A percentile compares a stretch with the other conserved stretches of the same genome.
These are phyloP conservation scores for Oncorhynchus masou DNA, from an alignment of 2,113 vertebrate genomes.

Conservation along the genomic window DNA sequence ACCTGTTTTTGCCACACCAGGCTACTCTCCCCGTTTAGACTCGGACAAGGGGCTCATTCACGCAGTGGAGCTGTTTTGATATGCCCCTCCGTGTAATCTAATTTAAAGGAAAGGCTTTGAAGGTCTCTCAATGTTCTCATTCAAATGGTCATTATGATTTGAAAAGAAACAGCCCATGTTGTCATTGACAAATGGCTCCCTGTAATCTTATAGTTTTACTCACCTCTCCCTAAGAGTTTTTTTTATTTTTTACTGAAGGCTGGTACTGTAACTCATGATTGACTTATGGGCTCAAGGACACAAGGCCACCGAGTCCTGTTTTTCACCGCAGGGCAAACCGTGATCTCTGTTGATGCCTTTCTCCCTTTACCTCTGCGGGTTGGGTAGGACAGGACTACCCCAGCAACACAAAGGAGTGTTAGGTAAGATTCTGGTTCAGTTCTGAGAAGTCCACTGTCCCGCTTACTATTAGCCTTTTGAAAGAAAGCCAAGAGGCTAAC, in stretches of 20 bases:
- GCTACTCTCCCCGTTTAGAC: neutral
- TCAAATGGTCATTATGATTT: neutral
- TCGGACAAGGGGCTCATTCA: no score
- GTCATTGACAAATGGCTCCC: neutral
- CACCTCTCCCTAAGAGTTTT: neutral
- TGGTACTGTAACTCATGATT: neutral
- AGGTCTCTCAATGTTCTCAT: neutral
- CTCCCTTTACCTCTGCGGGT: neutral
- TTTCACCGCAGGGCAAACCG: neutral
- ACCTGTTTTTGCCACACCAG: neutral
- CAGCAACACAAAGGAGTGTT: no score
- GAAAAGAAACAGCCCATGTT: neutral
- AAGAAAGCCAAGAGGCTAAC: conserved; percentile 6
- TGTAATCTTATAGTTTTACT: neutral
- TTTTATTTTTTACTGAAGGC: neutral
- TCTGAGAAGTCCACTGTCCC: no score
- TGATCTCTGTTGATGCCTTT: neutral
- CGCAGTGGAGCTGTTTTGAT: no score
- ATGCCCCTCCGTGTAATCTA: neutral
- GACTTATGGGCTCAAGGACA: neutral
- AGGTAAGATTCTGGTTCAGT: no score
- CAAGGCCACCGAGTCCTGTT: neutral
- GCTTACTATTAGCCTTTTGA: neutral
- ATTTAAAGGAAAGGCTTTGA: neutral
- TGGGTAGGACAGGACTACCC: neutral